Percentiles rank a stretch among this genome's conserved stretches.
Conservation (phyloP, 2,113 vertebrate species). For the Pseudorhombus dupliciocellatus region DNA sequence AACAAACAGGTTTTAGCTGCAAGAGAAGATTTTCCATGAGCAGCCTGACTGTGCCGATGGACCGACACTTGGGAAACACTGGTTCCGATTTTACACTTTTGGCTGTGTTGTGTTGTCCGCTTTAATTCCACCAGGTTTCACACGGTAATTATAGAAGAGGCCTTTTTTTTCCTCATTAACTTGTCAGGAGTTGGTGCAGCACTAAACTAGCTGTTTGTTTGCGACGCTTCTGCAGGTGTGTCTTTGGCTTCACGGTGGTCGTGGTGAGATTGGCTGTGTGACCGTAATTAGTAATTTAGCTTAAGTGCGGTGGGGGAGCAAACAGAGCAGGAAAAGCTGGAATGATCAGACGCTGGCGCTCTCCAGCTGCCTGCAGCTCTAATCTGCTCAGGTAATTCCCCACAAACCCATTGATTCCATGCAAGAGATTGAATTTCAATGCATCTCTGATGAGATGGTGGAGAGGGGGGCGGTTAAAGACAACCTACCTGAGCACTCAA, state of each 20-base stretch:
- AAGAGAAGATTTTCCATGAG: neutral
- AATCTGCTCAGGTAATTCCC: constrained; percentile 80
- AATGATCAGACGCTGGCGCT: constrained; percentile 67
- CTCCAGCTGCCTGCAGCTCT: constrained; percentile 73
- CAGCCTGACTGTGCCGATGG: neutral
- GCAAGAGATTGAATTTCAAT: constrained; percentile 81
- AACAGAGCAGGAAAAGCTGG: constrained; percentile 72
- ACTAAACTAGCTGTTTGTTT: constrained; percentile 74
- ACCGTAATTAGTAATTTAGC: constrained; percentile 83
- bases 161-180: constrained; percentile 64
- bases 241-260: constrained; percentile 64
- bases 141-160: constrained; percentile 48
- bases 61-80: constrained; percentile 8
- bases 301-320: constrained; percentile 80
- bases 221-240: constrained; percentile 75
- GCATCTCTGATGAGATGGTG: constrained; percentile 70
- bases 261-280: constrained; percentile 76
- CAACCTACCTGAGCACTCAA: constrained; percentile 70
- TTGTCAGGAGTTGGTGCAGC: constrained; percentile 51
- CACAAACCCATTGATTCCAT: constrained; percentile 77
- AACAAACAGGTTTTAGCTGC: neutral
- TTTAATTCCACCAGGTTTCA: constrained; percentile 54
- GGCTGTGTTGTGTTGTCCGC: constrained; percentile 13
- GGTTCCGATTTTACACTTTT: constrained; percentile 18
- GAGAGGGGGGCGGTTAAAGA: constrained; percentile 22